Evolutionary conservation across 1,140 invertebrate genomes (phyloP).

Genomic region (Zaprionus tsacasi): DNA sequence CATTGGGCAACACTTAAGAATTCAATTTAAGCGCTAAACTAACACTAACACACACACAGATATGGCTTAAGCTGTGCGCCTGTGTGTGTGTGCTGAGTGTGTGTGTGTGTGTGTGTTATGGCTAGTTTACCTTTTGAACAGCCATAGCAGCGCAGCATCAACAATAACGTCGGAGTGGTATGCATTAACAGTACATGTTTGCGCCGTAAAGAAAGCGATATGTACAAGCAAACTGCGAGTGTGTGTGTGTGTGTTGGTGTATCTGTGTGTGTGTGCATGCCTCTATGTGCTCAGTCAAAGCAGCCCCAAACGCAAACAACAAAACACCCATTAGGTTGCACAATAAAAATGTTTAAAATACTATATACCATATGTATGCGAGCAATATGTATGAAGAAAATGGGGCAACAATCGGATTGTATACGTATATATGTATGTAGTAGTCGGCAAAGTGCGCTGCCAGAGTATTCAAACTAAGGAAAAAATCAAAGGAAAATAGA

Average conservation of each 20-base stretch:
- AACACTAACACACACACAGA: constrained; percentile 37
- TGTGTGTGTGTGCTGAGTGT: constrained; percentile 27
- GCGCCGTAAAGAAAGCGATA: constrained; percentile 62
- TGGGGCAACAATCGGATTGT: constrained; percentile 31
- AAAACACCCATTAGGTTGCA: constrained; percentile 74
- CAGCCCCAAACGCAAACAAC: constrained; percentile 53
- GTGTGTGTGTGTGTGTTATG: constrained; percentile 46
- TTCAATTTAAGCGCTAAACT: constrained; percentile 67
- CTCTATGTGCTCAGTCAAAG: constrained; percentile 43
- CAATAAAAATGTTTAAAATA: constrained; percentile 81
- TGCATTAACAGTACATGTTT: constrained; percentile 76
- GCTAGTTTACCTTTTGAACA: constrained; percentile 74
- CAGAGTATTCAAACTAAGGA: constrained; percentile 15
- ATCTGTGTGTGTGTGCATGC: constrained; percentile 21
- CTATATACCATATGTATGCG: constrained; percentile 25
- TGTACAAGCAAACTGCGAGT: background rate
- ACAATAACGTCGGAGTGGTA: constrained; percentile 49
- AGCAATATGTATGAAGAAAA: constrained; percentile 51
- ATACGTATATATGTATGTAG: no score
- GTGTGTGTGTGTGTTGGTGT: constrained; percentile 10
- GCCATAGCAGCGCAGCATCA: constrained; percentile 20
- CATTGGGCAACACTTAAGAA: constrained; percentile 65
- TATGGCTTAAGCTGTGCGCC: background rate
- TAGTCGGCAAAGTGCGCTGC: constrained; percentile 14
- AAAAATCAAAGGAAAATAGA: background rate